A percentile compares a stretch with the other conserved stretches of the same genome.
Evolutionary conservation across 2,888 invertebrate genomes (phyloP).

Genomic region (Timandra comae): DNA sequence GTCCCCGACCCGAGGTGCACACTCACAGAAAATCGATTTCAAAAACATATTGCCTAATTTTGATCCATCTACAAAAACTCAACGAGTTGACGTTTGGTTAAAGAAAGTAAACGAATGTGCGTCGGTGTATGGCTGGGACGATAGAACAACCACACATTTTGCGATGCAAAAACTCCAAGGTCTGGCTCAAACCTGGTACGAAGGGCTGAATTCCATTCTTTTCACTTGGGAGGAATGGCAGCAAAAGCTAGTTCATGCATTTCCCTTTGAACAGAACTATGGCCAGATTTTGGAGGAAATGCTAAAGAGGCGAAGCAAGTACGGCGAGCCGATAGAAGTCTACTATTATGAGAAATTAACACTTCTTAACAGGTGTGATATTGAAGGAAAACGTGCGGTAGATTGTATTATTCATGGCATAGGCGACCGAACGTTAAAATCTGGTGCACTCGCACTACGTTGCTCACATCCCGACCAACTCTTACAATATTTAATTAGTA

Average conservation of each 20-base stretch:
- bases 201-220: conserved; percentile 13
- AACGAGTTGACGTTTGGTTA: conserved; percentile 17
- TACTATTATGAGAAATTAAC: conserved; percentile 19
- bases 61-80: conserved; percentile 11
- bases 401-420: conserved; percentile 7
- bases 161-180: conserved; percentile 14
- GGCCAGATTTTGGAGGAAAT: conserved; percentile 15
- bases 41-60: conserved; percentile 14
- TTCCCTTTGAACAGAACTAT: conserved; percentile 16
- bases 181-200: conserved; percentile 17
- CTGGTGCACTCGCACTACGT: not conserved
- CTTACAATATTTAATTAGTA: not conserved
- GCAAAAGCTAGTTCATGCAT: conserved; percentile 8
- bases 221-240: conserved; percentile 18
- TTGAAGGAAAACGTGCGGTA: conserved; percentile 11
- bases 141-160: conserved; percentile 16
- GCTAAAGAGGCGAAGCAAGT: conserved; percentile 11
- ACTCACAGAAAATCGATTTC: no score
- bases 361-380: conserved; percentile 13
- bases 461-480: not conserved
- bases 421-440: not conserved
- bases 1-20: no score
- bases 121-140: conserved; percentile 17
- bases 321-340: conserved; percentile 11
- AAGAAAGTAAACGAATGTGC: conserved; percentile 16